phyloP scores from a whole-genome alignment of 2,113 vertebrate genomes.

The Aspidoscelis tigris region DNA sequence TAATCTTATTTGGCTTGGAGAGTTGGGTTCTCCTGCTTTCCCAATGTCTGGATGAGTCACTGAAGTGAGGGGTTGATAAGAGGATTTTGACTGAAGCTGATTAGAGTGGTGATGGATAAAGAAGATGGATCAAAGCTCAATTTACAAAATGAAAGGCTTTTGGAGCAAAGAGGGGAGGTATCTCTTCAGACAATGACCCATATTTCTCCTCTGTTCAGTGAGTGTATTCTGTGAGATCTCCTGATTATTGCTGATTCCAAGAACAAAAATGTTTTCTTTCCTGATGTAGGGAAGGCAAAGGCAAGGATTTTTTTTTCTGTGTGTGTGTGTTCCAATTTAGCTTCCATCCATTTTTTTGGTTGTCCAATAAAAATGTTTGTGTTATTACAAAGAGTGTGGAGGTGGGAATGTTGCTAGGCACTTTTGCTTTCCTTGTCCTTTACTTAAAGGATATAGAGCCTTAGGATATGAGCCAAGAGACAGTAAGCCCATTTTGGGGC shows the following conservation, averaged over 20 bases:
- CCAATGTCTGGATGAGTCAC: background rate
- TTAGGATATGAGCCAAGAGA: no score
- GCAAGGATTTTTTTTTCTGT: no score
- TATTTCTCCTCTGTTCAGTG: background rate
- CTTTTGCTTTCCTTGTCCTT: no score
- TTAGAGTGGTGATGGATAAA: background rate
- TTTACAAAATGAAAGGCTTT: conserved; percentile 24
- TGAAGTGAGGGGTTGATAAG: conserved; percentile 15
- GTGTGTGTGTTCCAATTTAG: background rate
- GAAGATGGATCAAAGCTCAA: conserved; percentile 1
- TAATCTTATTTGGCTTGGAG: conserved; percentile 27
- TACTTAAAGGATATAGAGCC: no score
- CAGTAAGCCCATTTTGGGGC: no score
- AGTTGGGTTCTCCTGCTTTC: background rate
- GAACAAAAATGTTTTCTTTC: background rate
- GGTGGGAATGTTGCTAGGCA: no score
- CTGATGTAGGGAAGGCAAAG: background rate
- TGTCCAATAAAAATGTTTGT: background rate
- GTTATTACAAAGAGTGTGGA: no score
- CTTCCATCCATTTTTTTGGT: background rate
- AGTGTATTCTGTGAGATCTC: background rate
- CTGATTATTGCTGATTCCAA: conserved; percentile 20
- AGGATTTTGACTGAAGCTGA: conserved; percentile 16
- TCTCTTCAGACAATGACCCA: conserved; percentile 14
- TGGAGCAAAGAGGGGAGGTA: background rate